Percentiles rank a stretch among this genome's conserved stretches.
These are phyloP conservation scores for Prionace glauca DNA, from an alignment of 2,797 vertebrate genomes.

Conservation along the genomic window DNA sequence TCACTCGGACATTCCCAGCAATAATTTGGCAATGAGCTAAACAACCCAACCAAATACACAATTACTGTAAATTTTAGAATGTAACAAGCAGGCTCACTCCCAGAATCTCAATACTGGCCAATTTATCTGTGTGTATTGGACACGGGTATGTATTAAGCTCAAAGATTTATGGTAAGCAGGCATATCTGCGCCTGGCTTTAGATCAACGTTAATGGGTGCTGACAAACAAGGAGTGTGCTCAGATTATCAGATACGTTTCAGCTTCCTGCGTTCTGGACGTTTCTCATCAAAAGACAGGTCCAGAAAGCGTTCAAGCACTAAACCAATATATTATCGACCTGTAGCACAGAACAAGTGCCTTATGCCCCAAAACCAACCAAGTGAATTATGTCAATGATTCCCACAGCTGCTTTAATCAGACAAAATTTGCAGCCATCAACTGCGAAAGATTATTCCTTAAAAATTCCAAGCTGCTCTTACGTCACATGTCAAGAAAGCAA, in stretches of 20 bases:
- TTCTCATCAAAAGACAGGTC: conserved; percentile 14
- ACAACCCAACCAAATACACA: neutral
- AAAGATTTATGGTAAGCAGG: neutral
- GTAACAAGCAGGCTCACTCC: neutral
- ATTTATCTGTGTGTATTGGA: neutral
- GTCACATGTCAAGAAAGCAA: neutral
- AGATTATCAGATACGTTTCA: neutral
- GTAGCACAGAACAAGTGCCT: neutral
- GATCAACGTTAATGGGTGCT: neutral
- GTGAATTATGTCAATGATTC: neutral
- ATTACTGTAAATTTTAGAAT: neutral
- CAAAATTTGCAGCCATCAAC: neutral
- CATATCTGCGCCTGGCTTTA: neutral
- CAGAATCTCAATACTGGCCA: neutral
- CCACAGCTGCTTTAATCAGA: neutral
- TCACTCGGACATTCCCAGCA: neutral
- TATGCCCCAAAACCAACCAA: neutral
- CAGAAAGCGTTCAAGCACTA: neutral
- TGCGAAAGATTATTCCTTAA: neutral
- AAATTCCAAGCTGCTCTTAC: neutral
- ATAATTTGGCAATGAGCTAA: neutral
- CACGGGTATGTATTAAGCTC: neutral
- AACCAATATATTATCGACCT: conserved; percentile 25
- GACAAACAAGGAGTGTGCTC: neutral
- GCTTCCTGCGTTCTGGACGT: conserved; percentile 12